A percentile compares a stretch with the other conserved stretches of the same genome.
Conservation (phyloP, 2,113 vertebrate species). For the Notothenia rossii region DNA sequence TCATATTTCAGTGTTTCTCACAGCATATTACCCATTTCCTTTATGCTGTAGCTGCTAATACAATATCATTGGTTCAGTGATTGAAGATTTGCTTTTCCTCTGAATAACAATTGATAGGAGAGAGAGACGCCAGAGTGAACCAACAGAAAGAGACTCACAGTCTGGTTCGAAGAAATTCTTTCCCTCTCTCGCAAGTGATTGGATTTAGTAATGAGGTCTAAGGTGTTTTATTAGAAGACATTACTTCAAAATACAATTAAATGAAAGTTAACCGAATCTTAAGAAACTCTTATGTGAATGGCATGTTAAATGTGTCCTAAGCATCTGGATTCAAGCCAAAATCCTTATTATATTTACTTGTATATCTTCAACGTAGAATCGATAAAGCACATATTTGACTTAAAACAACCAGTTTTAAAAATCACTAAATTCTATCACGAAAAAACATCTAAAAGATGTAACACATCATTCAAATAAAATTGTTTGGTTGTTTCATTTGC, state of each 20-base stretch:
- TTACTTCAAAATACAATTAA: conserved; percentile 76
- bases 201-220: conserved; percentile 75
- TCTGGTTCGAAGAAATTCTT: conserved; percentile 66
- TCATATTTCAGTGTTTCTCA: conserved; percentile 69
- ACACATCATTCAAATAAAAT: conserved; percentile 7
- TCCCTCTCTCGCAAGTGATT: conserved; percentile 64
- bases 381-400: not conserved
- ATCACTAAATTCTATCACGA: conserved; percentile 8
- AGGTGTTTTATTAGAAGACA: conserved; percentile 75
- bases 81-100: conserved; percentile 74
- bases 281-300: conserved; percentile 42
- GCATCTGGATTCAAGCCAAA: conserved; percentile 32
- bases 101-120: conserved; percentile 72
- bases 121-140: conserved; percentile 52
- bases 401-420: not conserved
- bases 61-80: conserved; percentile 75
- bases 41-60: conserved; percentile 72
- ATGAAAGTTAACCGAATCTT: conserved; percentile 67
- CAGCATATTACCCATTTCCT: conserved; percentile 73
- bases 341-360: conserved; percentile 4
- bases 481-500: not conserved
- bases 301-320: conserved; percentile 19
- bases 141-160: conserved; percentile 51
- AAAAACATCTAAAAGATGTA: not conserved
- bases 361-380: conserved; percentile 10